A percentile compares a stretch with the other conserved stretches of the same genome.
Conservation (phyloP, 2,888 invertebrate species). For the Horisme vitalbata region DNA sequence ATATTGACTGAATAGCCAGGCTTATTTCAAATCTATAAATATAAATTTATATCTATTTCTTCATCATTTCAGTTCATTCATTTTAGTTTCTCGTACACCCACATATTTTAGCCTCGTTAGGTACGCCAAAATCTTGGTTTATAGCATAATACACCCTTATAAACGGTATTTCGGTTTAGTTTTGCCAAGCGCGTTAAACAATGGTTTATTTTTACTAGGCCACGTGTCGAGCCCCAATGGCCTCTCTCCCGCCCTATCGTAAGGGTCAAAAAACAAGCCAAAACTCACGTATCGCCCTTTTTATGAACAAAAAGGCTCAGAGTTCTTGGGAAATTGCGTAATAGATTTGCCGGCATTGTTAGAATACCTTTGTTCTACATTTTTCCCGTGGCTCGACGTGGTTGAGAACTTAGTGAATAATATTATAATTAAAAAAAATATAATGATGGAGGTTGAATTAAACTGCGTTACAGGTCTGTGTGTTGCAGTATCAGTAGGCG, state of each 20-base stretch:
- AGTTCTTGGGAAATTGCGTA: constrained; percentile 60
- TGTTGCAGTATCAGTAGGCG: no score
- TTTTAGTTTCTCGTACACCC: no score
- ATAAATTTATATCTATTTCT: no score
- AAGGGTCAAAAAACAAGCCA: constrained; percentile 72
- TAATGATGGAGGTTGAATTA: no score
- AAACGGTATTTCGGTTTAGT: constrained; percentile 15
- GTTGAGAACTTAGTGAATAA: background rate
- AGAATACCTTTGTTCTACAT: constrained; percentile 45
- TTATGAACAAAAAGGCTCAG: constrained; percentile 57
- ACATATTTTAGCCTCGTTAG: background rate
- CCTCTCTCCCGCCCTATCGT: constrained; percentile 56
- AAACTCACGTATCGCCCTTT: constrained; percentile 66
- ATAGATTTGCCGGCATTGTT: constrained; percentile 56
- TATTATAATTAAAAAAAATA: no score
- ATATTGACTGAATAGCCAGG: no score
- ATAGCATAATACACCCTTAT: constrained; percentile 7
- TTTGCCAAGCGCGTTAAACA: constrained; percentile 30
- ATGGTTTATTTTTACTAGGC: constrained; percentile 38
- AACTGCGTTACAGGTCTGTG: no score
- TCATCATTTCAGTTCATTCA: no score
- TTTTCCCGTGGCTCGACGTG: constrained; percentile 43
- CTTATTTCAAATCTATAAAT: no score
- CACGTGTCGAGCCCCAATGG: constrained; percentile 65
- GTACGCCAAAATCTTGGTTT: background rate